Percentiles rank a stretch among this genome's conserved stretches.
Evolutionary conservation across 2,888 invertebrate species (phyloP).

Genomic region (Ophonus ardosiacus): DNA sequence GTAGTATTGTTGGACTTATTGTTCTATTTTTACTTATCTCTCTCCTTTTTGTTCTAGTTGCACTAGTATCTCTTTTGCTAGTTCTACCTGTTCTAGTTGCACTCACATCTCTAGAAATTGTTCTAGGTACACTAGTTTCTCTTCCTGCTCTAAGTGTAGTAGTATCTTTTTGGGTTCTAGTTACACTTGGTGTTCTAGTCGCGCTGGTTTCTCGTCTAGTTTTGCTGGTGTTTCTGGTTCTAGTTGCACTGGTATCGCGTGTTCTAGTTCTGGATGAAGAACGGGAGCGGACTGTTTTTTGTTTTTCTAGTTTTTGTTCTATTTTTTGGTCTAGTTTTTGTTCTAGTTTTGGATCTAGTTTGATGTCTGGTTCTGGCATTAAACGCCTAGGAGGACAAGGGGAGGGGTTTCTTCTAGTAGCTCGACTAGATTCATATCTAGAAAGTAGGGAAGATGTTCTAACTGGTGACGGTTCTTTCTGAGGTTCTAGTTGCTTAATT

Average conservation of each 20-base stretch:
- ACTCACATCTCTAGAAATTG: slow-evolving; percentile 6
- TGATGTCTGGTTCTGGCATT: neutral
- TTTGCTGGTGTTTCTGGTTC: slow-evolving; percentile 7
- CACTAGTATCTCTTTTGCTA: slow-evolving; percentile 25
- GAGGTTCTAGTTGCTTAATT: slow-evolving; percentile 56
- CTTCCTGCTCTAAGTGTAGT: neutral
- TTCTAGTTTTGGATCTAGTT: slow-evolving; percentile 2
- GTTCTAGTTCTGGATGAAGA: slow-evolving; percentile 59
- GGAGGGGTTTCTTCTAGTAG: slow-evolving; percentile 57
- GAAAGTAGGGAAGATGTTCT: slow-evolving; percentile 65
- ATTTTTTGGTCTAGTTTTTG: neutral
- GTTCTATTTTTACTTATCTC: slow-evolving; percentile 68
- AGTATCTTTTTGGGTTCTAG: neutral
- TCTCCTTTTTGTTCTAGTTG: slow-evolving; percentile 55
- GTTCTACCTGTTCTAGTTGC: slow-evolving; percentile 32
- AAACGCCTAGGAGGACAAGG: slow-evolving; percentile 57
- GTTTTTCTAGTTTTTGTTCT: slow-evolving; percentile 61
- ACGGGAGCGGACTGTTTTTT: slow-evolving; percentile 48
- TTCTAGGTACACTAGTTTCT: neutral
- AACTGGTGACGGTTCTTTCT: slow-evolving; percentile 68
- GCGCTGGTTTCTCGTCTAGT: neutral
- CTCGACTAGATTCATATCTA: slow-evolving; percentile 60
- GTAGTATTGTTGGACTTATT: slow-evolving; percentile 36
- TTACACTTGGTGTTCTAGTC: slow-evolving; percentile 16
- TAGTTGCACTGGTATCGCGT: slow-evolving; percentile 53